Evolutionary conservation across 1,140 invertebrate genomes (phyloP).

Genomic region (Chelonus insularis): DNA sequence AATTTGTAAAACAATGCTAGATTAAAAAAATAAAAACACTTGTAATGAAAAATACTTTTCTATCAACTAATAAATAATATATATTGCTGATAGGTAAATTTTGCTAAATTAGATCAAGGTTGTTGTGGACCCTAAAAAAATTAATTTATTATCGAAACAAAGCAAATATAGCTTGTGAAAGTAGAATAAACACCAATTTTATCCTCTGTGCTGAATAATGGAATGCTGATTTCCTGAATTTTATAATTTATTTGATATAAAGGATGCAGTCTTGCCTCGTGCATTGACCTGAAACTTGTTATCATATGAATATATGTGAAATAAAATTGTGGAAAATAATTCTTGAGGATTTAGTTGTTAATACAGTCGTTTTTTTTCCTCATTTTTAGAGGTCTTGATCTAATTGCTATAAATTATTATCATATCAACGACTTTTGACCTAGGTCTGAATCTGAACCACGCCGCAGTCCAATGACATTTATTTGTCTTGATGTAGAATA

Average conservation of each 20-base stretch:
- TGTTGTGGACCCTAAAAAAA: too few relatives aligned
- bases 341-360: not conserved
- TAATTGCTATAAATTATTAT: not conserved
- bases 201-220: too few relatives aligned
- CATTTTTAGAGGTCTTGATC: not conserved
- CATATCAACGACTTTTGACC: not conserved
- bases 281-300: not conserved
- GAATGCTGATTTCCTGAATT: not conserved
- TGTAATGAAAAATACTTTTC: too few relatives aligned
- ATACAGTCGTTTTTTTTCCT: not conserved
- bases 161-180: too few relatives aligned
- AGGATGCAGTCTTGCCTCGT: not conserved
- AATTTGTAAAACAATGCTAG: too few relatives aligned
- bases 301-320: not conserved
- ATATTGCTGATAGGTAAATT: too few relatives aligned
- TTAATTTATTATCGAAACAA: too few relatives aligned
- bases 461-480: not conserved
- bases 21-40: too few relatives aligned
- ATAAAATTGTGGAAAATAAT: constrained; percentile 2
- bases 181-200: too few relatives aligned
- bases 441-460: not conserved
- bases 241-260: not conserved
- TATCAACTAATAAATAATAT: too few relatives aligned
- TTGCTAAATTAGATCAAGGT: too few relatives aligned
- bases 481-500: too few relatives aligned